Evolutionary conservation across 2,113 vertebrate species (phyloP).

Genomic region (Delphinapterus leucas): DNA sequence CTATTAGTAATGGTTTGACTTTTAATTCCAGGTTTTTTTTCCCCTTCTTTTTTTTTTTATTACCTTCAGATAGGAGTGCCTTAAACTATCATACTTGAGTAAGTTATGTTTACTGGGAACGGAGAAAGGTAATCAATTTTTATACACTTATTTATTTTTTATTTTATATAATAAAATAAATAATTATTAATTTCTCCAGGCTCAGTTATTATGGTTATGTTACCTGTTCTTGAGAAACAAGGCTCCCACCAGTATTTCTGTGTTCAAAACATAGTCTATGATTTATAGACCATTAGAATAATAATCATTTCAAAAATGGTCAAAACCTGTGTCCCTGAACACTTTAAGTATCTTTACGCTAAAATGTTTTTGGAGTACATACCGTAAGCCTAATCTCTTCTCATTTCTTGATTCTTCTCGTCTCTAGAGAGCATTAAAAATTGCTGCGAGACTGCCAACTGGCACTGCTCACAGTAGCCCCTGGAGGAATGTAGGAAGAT

Average conservation of each 20-base stretch:
- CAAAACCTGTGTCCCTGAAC: not conserved
- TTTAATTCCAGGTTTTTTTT: not conserved
- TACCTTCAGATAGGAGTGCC: not conserved
- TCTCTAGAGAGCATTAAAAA: not conserved
- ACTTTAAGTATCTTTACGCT: not conserved
- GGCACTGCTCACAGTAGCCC: not conserved
- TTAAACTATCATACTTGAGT: not conserved
- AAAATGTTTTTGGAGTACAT: constrained; percentile 16
- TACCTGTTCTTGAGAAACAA: not conserved
- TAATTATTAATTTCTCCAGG: not conserved
- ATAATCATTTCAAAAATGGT: constrained; percentile 4
- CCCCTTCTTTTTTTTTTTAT: not conserved
- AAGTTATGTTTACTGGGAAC: not conserved
- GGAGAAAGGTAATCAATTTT: not conserved
- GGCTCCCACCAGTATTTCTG: not conserved
- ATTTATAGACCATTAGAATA: not conserved
- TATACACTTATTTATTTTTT: not conserved
- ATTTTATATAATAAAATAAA: not conserved
- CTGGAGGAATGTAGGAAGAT: not conserved
- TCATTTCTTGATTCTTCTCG: not conserved
- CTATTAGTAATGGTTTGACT: not conserved
- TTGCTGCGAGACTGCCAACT: not conserved
- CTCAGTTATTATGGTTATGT: not conserved
- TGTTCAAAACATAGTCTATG: not conserved
- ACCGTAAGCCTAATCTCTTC: not conserved